These are phyloP conservation scores for Drosophila watanabei DNA, from an alignment of 1,140 invertebrate genomes.

Conservation along the genomic window DNA sequence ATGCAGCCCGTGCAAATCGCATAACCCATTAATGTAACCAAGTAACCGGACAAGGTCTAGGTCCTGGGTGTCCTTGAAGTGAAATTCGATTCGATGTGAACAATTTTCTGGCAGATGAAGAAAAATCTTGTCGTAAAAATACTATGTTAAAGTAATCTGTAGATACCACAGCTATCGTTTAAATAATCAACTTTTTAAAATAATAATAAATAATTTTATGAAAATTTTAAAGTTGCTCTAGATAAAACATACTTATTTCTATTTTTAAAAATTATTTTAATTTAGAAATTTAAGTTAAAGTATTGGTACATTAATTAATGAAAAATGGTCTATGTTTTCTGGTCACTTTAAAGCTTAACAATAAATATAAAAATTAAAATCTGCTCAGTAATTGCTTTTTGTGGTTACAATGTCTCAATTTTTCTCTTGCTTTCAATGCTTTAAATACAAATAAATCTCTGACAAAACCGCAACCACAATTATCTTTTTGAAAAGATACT, in stretches of 20 bases:
- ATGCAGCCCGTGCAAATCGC: conserved; percentile 48
- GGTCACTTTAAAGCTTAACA: too few relatives aligned
- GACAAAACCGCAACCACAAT: neutral
- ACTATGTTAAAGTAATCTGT: neutral
- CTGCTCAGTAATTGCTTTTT: neutral
- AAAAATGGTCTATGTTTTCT: too few relatives aligned
- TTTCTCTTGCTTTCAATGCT: neutral
- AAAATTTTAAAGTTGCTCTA: neutral
- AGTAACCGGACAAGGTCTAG: neutral
- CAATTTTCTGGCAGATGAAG: neutral
- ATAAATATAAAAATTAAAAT: too few relatives aligned
- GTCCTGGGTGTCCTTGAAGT: conserved; percentile 47
- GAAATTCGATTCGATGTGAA: conserved; percentile 5
- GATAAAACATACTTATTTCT: too few relatives aligned
- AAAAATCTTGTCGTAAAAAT: neutral
- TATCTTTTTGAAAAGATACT: neutral
- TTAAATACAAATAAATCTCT: neutral
- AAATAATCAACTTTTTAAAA: neutral
- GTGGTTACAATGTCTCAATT: neutral
- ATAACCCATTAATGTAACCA: conserved; percentile 63
- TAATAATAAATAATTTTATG: neutral
- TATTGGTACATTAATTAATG: too few relatives aligned
- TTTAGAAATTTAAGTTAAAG: too few relatives aligned
- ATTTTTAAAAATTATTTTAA: neutral
- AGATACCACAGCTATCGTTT: neutral